Evolutionary conservation across 2,113 vertebrate genomes (phyloP).

Genomic region (Phyllostomus discolor): DNA sequence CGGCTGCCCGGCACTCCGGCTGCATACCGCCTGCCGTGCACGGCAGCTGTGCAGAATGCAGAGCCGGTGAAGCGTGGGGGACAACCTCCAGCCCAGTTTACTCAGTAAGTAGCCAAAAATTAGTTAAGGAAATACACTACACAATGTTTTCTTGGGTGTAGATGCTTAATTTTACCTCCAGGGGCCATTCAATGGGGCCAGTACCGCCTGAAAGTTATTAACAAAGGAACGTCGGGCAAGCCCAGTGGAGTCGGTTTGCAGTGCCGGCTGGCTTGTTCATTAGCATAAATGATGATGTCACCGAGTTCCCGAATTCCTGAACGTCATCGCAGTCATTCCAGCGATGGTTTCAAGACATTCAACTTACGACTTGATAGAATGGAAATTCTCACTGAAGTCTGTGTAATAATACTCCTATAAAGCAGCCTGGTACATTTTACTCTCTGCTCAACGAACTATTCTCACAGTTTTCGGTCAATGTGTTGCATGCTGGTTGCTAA

Average conservation of each 20-base stretch:
- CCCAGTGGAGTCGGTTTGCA: neutral
- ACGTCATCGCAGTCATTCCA: neutral
- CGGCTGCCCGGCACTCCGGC: too few species aligned
- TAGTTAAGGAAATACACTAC: neutral
- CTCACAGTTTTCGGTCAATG: neutral
- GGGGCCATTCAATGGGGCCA: neutral
- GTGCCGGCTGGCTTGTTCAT: neutral
- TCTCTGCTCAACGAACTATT: neutral
- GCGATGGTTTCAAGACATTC: neutral
- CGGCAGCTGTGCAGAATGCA: fast-evolving
- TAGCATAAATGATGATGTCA: neutral
- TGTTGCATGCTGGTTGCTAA: neutral
- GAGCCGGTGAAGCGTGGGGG: neutral
- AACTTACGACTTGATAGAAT: neutral
- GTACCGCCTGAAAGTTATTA: neutral
- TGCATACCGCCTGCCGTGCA: neutral
- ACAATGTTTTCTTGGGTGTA: neutral
- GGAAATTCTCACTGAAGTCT: neutral
- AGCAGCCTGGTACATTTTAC: neutral
- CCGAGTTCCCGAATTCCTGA: neutral
- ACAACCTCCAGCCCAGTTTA: neutral
- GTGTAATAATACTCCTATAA: neutral
- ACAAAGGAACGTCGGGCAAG: neutral
- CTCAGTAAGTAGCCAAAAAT: neutral
- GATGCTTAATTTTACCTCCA: neutral